Evolutionary conservation across 2,888 invertebrate species (phyloP).

Genomic region (Drosophila bunnanda): DNA sequence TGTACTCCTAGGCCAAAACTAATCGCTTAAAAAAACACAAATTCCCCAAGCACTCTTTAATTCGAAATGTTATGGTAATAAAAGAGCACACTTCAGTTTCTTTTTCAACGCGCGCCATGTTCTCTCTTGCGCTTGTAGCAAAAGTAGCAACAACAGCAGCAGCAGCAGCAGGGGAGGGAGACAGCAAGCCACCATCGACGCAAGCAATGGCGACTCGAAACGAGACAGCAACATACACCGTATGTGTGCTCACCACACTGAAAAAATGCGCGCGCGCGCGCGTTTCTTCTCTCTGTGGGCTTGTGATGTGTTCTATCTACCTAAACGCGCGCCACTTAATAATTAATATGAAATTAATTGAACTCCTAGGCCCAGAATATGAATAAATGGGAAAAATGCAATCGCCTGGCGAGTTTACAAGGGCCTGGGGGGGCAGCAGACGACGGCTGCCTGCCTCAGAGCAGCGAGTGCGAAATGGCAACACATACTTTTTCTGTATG

Average conservation of each 20-base stretch:
- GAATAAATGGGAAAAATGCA: slow-evolving; percentile 25
- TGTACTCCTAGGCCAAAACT: slow-evolving; percentile 27
- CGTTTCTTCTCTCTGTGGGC: slow-evolving; percentile 32
- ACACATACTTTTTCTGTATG: slow-evolving; percentile 77
- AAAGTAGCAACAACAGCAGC: slow-evolving; percentile 3
- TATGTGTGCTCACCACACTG: slow-evolving; percentile 25
- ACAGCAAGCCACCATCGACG: slow-evolving; percentile 50
- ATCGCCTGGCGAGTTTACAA: slow-evolving; percentile 7
- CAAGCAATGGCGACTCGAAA: slow-evolving; percentile 50
- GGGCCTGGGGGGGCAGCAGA: slow-evolving; percentile 47
- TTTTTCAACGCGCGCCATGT: slow-evolving; percentile 32
- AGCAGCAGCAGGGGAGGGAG: slow-evolving; percentile 29
- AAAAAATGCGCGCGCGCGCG: slow-evolving; percentile 72
- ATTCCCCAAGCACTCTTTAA: slow-evolving; percentile 17
- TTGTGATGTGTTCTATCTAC: slow-evolving; percentile 20
- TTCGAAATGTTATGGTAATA: slow-evolving; percentile 18
- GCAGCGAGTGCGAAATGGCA: slow-evolving; percentile 66
- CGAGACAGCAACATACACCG: slow-evolving; percentile 63
- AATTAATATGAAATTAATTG: slow-evolving; percentile 59
- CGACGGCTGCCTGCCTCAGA: slow-evolving; percentile 16
- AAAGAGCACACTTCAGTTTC: slow-evolving; percentile 20
- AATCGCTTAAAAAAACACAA: neutral
- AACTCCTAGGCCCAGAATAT: slow-evolving; percentile 23
- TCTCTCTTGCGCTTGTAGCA: slow-evolving; percentile 5
- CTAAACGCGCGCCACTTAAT: slow-evolving; percentile 70